Percentiles rank a stretch among this genome's conserved stretches.
These are phyloP conservation scores for Matsumurasca onukii DNA, from an alignment of 1,140 invertebrate genomes.

Conservation along the genomic window DNA sequence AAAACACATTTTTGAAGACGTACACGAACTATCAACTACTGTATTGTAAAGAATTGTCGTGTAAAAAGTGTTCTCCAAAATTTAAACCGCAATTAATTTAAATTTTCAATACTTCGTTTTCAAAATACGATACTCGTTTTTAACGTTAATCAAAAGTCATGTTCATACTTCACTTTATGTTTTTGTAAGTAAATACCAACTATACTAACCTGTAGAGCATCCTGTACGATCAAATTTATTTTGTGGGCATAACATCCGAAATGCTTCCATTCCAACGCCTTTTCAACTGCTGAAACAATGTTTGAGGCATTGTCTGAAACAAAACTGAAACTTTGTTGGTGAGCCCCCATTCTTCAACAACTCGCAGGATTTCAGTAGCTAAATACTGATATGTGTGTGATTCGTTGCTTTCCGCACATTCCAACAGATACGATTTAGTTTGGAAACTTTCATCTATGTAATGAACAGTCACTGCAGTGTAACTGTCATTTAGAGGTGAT, in stretches of 20 bases:
- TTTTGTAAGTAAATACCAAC: too few relatives aligned
- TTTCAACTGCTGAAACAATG: not conserved
- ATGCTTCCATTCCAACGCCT: slow-evolving; percentile 24
- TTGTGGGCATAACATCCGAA: slow-evolving; percentile 25
- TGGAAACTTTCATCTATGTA: slow-evolving; percentile 3
- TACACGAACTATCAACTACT: too few relatives aligned
- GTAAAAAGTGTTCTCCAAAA: too few relatives aligned
- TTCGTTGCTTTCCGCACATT: slow-evolving; percentile 3
- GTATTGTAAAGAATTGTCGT: too few relatives aligned
- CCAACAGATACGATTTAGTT: not conserved
- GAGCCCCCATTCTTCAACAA: slow-evolving; percentile 6
- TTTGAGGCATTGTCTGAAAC: slow-evolving; percentile 12
- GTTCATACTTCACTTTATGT: too few relatives aligned
- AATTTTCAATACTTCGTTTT: too few relatives aligned
- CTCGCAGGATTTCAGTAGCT: not conserved
- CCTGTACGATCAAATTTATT: slow-evolving; percentile 10
- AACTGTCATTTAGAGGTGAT: slow-evolving; percentile 17
- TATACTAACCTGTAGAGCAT: not conserved
- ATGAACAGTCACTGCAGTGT: slow-evolving; percentile 10
- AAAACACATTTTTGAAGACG: not conserved
- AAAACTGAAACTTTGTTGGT: not conserved
- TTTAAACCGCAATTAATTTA: too few relatives aligned
- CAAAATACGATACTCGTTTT: too few relatives aligned
- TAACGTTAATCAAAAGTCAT: too few relatives aligned
- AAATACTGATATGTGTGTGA: slow-evolving; percentile 17